Evolutionary conservation across 1,140 invertebrate genomes (phyloP).

Genomic region (Ceratina japonica): DNA sequence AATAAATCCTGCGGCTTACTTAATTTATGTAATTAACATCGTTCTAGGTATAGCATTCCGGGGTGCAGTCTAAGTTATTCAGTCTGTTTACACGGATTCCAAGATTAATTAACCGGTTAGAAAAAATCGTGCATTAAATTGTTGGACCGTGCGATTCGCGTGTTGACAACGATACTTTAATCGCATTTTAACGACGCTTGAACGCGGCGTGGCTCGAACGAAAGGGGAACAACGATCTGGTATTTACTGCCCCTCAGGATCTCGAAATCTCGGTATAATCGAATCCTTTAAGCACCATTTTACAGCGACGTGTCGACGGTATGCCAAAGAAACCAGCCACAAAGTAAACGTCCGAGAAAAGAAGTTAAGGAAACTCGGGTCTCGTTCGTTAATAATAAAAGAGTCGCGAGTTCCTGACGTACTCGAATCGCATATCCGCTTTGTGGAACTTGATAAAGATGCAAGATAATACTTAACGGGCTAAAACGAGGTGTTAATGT

Average conservation of each 20-base stretch:
- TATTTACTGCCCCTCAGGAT: conserved; percentile 43
- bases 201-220: conserved; percentile 50
- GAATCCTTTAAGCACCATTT: conserved; percentile 33
- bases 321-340: neutral
- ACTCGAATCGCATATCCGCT: neutral
- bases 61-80: neutral
- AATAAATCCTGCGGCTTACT: too few species aligned
- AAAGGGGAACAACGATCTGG: neutral
- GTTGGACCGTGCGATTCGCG: conserved; percentile 41
- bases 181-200: conserved; percentile 61
- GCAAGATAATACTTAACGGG: neutral
- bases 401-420: neutral
- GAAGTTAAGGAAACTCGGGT: neutral
- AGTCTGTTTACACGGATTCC: neutral
- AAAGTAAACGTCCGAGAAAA: neutral
- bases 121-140: too few species aligned
- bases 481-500: neutral
- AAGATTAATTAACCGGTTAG: too few species aligned
- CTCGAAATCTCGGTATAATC: conserved; percentile 27
- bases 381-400: neutral
- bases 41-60: too few species aligned
- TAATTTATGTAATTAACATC: too few species aligned
- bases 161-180: conserved; percentile 56
- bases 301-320: neutral
- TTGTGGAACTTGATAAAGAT: conserved; percentile 1